Evolutionary conservation across 2,113 vertebrate genomes (phyloP).

Genomic region (Chloroceryle aenea): DNA sequence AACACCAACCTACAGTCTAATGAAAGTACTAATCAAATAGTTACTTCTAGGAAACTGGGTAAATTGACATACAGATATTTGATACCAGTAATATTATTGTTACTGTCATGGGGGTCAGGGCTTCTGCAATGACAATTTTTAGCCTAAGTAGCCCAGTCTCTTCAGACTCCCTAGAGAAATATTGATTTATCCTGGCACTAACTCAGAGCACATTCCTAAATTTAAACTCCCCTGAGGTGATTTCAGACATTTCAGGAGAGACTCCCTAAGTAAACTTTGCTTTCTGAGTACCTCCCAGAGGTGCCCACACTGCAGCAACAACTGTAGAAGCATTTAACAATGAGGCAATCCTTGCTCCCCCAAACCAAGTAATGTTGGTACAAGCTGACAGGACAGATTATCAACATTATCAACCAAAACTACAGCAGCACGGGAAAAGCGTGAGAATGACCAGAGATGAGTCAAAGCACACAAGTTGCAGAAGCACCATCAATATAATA

Average conservation of each 20-base stretch:
- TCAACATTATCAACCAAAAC: not conserved
- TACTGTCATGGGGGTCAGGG: not conserved
- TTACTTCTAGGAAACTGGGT: not conserved
- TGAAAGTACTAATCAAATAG: not conserved
- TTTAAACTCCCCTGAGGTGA: not conserved
- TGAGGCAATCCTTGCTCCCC: not conserved
- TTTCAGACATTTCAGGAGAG: not conserved
- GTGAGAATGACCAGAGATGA: not conserved
- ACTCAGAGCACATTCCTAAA: not conserved
- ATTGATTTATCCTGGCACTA: not conserved
- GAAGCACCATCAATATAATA: not conserved
- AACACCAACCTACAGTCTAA: not conserved
- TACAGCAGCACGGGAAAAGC: not conserved
- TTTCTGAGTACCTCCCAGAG: not conserved
- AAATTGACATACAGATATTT: not conserved
- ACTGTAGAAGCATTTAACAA: not conserved
- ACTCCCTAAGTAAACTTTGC: not conserved
- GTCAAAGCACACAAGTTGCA: not conserved
- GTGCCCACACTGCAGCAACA: not conserved
- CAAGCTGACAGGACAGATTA: not conserved
- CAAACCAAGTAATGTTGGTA: not conserved
- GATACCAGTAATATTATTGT: not conserved
- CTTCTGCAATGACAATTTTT: not conserved
- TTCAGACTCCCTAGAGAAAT: not conserved
- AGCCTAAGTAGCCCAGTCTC: not conserved